Evolutionary conservation across 1,140 invertebrate genomes (phyloP), one percentile per base, ranked within the genome.

Genomic region (Aphaenogaster rudis): DNA sequence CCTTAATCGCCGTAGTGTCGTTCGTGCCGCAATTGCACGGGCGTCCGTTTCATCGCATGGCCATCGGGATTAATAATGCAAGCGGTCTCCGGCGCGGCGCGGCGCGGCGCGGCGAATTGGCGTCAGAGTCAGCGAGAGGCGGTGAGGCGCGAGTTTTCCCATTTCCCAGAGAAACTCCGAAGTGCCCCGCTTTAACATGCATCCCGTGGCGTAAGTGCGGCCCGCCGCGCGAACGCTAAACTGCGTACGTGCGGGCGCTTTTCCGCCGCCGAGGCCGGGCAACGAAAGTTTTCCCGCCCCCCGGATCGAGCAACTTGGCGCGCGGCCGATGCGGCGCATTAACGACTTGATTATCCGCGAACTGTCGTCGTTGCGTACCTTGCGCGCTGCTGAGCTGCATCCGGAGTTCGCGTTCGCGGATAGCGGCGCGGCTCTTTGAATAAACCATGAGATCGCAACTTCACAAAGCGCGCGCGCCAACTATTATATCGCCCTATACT

Each of bases 261-360:
- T 81, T 80, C 61, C 63, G 61, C 21, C 42, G 21, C 1, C 9
- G 8, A 17, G 9, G 52, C 5, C 36, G 33, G 28, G 28, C 42
- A 48, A 11, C 57, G 28, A 87, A 89, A 81, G 63, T 90, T 90
- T 86, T 54, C 13, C 69, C 28, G 17, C 33, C 11, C 42, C 0
- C 69, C 21, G 61, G 11, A 66, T 85, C 79, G 59, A 50, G 72
- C n/a, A 86, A 79, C 59, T 79, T 76, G 4, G 42, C 57, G 72
- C 72, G 61, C 52, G 45, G 9, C 42, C 69, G 76, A 80, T 39
- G 77, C 45, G 71, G 64, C 88, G 74, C 63, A 85, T 90, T 87
- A 90, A 87, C 86, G 86, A 88, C 74, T 81, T 74, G 86, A 90
- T 90, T 88, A 90, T 90, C 88, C 88, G 84, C 76, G 76, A 90